Evolutionary conservation across 2,113 vertebrate genomes (phyloP).

Genomic region (Pholis gunnellus): DNA sequence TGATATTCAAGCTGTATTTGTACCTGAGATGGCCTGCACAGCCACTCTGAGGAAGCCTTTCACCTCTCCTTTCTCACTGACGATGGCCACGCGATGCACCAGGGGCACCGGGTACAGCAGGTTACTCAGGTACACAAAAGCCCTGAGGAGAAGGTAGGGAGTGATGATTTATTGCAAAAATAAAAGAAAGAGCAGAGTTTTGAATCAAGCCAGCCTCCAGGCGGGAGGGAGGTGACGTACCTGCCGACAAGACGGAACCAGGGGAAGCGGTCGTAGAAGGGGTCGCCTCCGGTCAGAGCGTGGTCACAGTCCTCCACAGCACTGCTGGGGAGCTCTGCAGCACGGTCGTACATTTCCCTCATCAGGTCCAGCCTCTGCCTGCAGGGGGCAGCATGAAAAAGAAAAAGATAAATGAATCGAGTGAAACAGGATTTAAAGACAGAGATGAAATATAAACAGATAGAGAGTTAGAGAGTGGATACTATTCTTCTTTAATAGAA

Average conservation of each 20-base stretch:
- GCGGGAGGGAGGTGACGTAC: conserved; percentile 76
- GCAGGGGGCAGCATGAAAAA: conserved; percentile 33
- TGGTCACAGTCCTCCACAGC: conserved; percentile 95
- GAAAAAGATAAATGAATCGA: neutral
- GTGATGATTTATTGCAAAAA: neutral
- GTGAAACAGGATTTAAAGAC: neutral
- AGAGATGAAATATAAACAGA: neutral
- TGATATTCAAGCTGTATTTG: neutral
- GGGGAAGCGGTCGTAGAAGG: conserved; percentile 98
- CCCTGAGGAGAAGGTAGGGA: conserved; percentile 82
- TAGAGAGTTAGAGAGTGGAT: neutral
- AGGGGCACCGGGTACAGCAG: conserved; percentile 96
- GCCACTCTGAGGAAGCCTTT: conserved; percentile 97
- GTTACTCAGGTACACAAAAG: conserved; percentile 98
- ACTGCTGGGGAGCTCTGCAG: conserved; percentile 94
- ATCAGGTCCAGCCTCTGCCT: conserved; percentile 97
- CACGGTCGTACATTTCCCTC: conserved; percentile 98
- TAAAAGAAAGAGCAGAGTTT: neutral
- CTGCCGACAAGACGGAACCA: conserved; percentile 99
- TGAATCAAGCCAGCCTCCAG: neutral
- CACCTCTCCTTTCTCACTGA: conserved; percentile 98
- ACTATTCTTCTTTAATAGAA: neutral
- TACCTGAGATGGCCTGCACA: conserved; percentile 97
- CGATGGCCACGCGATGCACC: conserved; percentile 96
- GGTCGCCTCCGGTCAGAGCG: conserved; percentile 93